Evolutionary conservation across 2,888 invertebrate genomes (phyloP).

Genomic region (Uropetala carovei): DNA sequence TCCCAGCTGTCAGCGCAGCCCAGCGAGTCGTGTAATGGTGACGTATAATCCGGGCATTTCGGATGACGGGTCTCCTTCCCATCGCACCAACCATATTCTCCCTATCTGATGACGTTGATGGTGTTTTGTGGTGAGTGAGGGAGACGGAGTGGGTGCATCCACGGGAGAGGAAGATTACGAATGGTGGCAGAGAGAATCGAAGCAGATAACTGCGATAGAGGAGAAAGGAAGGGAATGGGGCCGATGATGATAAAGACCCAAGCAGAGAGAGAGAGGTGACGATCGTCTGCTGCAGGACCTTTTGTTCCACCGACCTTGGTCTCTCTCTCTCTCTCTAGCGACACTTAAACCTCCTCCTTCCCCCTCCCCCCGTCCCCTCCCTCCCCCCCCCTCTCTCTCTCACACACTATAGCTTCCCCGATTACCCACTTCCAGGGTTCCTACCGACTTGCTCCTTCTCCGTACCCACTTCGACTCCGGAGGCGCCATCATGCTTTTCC

Average conservation of each 20-base stretch:
- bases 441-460: not conserved
- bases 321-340: not conserved
- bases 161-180: not conserved
- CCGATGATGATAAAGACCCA: no score
- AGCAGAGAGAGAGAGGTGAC: no score
- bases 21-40: conserved; percentile 8
- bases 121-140: not conserved
- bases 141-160: not conserved
- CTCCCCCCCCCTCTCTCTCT: not conserved
- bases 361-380: not conserved
- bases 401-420: not conserved
- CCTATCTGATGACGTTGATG: conserved; percentile 25
- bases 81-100: not conserved
- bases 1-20: not conserved
- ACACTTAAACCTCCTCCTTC: not conserved
- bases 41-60: not conserved
- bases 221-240: not conserved
- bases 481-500: no score
- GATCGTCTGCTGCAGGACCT: not conserved
- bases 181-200: not conserved
- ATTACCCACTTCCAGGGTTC: not conserved
- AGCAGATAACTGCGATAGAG: not conserved
- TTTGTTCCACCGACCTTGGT: not conserved
- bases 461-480: no score
- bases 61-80: not conserved